phyloP scores from a whole-genome alignment of 2,113 vertebrate species.

The Percopsis transmontana region DNA sequence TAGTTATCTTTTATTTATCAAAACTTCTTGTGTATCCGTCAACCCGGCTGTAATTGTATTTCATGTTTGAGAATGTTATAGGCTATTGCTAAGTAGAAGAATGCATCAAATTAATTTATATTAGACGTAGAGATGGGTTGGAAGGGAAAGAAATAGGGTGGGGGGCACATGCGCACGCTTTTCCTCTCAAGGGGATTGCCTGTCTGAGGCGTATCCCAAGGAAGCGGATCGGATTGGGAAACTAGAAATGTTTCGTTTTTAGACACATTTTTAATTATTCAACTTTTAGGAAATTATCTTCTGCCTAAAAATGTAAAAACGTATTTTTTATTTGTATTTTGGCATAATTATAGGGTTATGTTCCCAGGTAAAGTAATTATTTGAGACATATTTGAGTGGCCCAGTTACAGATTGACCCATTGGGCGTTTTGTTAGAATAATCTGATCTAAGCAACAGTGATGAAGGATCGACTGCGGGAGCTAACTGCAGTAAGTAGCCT shows the following conservation, averaged over 20 bases:
- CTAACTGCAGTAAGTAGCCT: slow-evolving; percentile 80
- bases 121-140: too few relatives aligned
- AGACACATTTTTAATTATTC: too few relatives aligned
- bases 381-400: neutral
- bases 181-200: too few relatives aligned
- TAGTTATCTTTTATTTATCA: neutral
- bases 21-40: neutral
- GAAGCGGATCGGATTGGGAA: neutral
- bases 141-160: too few relatives aligned
- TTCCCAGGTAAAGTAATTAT: neutral
- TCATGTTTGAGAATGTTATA: neutral
- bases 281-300: too few relatives aligned
- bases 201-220: neutral
- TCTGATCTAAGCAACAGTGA: slow-evolving; percentile 53
- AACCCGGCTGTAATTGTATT: neutral
- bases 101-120: too few relatives aligned
- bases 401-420: neutral
- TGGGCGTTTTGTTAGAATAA: slow-evolving; percentile 4
- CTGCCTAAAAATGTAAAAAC: too few relatives aligned
- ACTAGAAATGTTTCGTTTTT: neutral
- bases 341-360: too few relatives aligned
- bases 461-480: slow-evolving; percentile 91
- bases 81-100: too few relatives aligned
- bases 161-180: too few relatives aligned
- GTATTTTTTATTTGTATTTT: too few relatives aligned